phyloP scores from a whole-genome alignment of 2,888 invertebrate species.

The Hoplodrina blanda region DNA sequence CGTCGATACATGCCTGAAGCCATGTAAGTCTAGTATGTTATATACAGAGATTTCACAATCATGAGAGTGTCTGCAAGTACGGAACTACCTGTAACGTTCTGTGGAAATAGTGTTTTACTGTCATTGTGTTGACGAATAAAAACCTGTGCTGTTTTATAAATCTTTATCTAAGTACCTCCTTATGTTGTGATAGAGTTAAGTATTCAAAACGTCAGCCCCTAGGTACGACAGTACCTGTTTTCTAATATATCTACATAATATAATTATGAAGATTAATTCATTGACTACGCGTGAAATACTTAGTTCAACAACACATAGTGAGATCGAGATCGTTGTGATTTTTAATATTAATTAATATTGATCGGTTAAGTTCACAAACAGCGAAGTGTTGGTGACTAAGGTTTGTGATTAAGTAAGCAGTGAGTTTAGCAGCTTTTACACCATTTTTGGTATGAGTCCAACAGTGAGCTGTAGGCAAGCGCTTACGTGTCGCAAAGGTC shows the following conservation, averaged over 20 bases:
- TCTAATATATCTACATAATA: not conserved
- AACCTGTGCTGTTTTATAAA: constrained; percentile 4
- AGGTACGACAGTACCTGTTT: not conserved
- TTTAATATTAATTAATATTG: constrained; percentile 19
- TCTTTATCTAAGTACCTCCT: not conserved
- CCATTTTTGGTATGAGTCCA: constrained; percentile 89
- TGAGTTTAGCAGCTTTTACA: constrained; percentile 75
- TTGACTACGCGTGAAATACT: constrained; percentile 1
- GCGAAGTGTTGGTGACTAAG: constrained; percentile 69
- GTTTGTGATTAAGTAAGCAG: constrained; percentile 71
- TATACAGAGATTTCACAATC: constrained; percentile 51
- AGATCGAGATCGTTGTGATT: not conserved
- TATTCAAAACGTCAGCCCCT: not conserved
- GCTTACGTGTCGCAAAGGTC: constrained; percentile 88
- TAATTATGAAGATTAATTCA: not conserved
- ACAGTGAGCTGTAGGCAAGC: constrained; percentile 85
- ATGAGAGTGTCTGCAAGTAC: constrained; percentile 37
- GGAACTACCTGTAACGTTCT: constrained; percentile 22
- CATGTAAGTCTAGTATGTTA: constrained; percentile 61
- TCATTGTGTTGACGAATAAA: constrained; percentile 21
- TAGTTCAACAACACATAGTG: constrained; percentile 1
- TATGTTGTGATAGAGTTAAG: constrained; percentile 22
- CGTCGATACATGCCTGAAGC: constrained; percentile 58
- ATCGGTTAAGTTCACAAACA: constrained; percentile 27
- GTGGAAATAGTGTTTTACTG: constrained; percentile 33